Evolutionary conservation across 2,113 vertebrate genomes (phyloP), one percentile per base, ranked within the genome.

Genomic region (Pontoporia blainvillei): DNA sequence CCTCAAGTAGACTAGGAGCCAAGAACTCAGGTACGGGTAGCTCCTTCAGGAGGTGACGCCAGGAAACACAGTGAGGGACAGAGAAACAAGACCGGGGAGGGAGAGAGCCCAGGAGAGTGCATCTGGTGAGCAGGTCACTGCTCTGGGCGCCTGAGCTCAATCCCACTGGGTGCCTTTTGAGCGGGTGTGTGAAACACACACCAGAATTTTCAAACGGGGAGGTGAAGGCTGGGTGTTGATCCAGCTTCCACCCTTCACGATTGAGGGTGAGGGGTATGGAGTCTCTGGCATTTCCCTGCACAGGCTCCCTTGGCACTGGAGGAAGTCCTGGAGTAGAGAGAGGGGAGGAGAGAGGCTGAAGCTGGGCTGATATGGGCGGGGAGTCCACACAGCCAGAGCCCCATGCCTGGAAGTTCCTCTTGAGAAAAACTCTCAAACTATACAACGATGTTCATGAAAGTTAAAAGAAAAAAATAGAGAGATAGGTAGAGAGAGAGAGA

Each of bases 151-250:
- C 18, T 44, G 66, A 39, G 25, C 9, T 72, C 29, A 4, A 12
- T 11, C n/a, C 36, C 39, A 1, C 10, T 0, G 29, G 59, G 11
- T 0, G 4, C 5, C 34, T 31, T 62, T 41, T 7, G 18, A 79
- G 57, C 15, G 23, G 67, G 25, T 20, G 3, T 41, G 2, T 2
- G 72, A 57, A 34, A 62, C 34, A 46, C 9, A 34, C 15, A 12
- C 14, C 11, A 62, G 49, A 39, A 44, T 46, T 54, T 71, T 54
- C 25, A 67, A 4, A 57, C 1, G 2, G 34, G 67, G 31, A 67
- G 7, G 54, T 64, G 14, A 23, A 34, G 14, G 4, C 52, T 6
- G 17, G 13, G 4, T 46, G 4, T 81, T 81, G 23, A 23, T 79
- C 49, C 31, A 41, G 8, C 46, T 78, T 62, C 17, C 2, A 21